These are phyloP conservation scores for Aphodius sticticus DNA, from an alignment of 2,888 invertebrate species.

Conservation along the genomic window DNA sequence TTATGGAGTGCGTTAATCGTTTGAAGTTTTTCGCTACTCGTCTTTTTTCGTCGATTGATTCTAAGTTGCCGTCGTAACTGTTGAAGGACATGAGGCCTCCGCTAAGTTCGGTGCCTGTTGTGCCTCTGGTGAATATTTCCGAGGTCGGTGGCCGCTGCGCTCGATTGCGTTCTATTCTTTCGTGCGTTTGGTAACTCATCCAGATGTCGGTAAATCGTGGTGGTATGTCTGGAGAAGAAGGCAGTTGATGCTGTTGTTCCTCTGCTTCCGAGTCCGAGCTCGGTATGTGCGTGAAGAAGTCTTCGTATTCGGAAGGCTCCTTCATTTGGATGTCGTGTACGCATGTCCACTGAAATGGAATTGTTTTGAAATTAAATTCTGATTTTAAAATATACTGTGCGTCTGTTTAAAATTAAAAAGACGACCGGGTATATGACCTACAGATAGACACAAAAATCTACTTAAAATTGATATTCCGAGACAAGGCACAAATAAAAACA, in stretches of 20 bases:
- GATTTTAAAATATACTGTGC: not conserved
- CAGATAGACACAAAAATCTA: not conserved
- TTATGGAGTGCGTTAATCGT: conserved; percentile 80
- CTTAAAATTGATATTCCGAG: too few relatives aligned
- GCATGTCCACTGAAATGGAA: conserved; percentile 79
- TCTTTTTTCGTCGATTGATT: conserved; percentile 53
- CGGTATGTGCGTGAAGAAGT: conserved; percentile 50
- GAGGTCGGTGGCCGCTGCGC: conserved; percentile 29
- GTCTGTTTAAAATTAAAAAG: not conserved
- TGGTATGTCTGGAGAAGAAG: conserved; percentile 6
- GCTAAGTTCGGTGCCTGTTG: conserved; percentile 54
- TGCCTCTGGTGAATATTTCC: conserved; percentile 41
- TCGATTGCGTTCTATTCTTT: conserved; percentile 42
- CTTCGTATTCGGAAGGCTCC: conserved; percentile 59
- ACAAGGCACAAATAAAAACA: too few relatives aligned
- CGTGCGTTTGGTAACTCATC: conserved; percentile 57
- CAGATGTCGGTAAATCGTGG: conserved; percentile 55
- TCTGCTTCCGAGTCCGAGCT: conserved; percentile 40
- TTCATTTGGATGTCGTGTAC: conserved; percentile 90
- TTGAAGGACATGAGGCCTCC: conserved; percentile 55
- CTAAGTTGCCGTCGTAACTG: conserved; percentile 45
- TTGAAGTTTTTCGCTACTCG: conserved; percentile 75
- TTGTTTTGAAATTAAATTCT: conserved; percentile 27
- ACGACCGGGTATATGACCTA: conserved; percentile 4
- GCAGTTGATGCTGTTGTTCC: conserved; percentile 16